Percentiles rank a stretch among this genome's conserved stretches.
Conservation (phyloP, 1,140 invertebrate species). For the Macrocentrus cingulum region DNA sequence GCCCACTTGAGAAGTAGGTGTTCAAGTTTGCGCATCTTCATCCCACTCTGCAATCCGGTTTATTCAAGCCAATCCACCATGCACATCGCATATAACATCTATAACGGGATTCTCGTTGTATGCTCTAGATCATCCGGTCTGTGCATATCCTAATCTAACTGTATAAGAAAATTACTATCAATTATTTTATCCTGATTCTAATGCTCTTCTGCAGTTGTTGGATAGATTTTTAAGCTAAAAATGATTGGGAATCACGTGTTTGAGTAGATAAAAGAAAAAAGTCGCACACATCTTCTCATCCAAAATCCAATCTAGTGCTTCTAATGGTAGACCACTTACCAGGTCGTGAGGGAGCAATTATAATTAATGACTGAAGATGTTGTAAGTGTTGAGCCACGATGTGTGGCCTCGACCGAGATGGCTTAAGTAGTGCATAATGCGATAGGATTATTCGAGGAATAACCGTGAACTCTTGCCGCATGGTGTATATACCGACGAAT, state of each 20-base stretch:
- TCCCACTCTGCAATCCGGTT: conserved; percentile 1
- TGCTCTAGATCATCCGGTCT: neutral
- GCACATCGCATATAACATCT: neutral
- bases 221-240: neutral
- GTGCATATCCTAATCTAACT: neutral
- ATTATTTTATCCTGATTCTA: too few species aligned
- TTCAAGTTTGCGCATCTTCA: neutral
- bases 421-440: conserved; percentile 3
- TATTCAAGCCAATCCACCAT: neutral
- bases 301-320: neutral
- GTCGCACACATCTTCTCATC: neutral
- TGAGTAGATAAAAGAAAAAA: too few species aligned
- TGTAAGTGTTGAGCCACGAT: neutral
- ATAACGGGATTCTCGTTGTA: neutral
- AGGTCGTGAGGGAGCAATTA: conserved; percentile 15
- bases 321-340: neutral
- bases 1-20: neutral
- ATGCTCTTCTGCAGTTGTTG: neutral
- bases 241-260: too few species aligned
- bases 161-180: neutral
- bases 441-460: conserved; percentile 2
- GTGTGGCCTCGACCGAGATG: conserved; percentile 23
- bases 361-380: conserved; percentile 23
- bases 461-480: neutral
- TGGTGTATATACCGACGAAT: too few species aligned